These are phyloP conservation scores for Ictalurus punctatus DNA, from an alignment of 2,113 vertebrate species.

Conservation along the genomic window DNA sequence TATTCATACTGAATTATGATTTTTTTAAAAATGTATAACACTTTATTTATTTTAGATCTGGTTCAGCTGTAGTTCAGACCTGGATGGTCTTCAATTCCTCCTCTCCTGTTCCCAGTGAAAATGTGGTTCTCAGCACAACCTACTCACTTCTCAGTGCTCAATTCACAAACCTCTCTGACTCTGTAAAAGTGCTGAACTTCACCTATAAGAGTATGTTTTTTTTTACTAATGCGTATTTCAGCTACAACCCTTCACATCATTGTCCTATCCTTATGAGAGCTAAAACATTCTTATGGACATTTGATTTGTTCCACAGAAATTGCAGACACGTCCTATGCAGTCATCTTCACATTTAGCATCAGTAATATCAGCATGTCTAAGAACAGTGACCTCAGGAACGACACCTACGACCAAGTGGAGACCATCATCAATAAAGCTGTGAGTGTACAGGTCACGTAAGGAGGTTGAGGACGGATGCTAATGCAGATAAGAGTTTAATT, in stretches of 20 bases:
- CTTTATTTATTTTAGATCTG: background rate
- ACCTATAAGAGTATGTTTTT: conserved; percentile 6
- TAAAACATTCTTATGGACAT: background rate
- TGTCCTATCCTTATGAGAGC: too few species aligned
- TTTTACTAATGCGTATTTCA: background rate
- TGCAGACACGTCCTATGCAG: conserved; percentile 13
- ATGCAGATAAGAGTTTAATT: too few species aligned
- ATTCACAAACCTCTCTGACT: background rate
- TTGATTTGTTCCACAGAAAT: conserved; percentile 14
- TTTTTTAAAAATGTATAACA: too few species aligned
- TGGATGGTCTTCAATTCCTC: background rate
- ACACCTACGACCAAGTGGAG: background rate
- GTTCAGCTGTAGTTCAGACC: background rate
- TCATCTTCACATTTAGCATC: background rate
- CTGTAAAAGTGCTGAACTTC: background rate
- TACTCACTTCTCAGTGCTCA: background rate
- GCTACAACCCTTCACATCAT: too few species aligned
- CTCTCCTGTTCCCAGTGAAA: background rate
- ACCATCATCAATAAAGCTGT: background rate
- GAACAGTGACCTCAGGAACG: background rate
- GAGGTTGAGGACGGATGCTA: too few species aligned
- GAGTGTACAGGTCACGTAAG: too few species aligned
- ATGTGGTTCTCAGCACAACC: too few species aligned
- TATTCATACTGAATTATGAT: background rate
- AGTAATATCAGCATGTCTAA: conserved; percentile 18